These are phyloP conservation scores for Anguilla pacifica DNA, from an alignment of 2,797 vertebrate genomes.

Conservation along the genomic window DNA sequence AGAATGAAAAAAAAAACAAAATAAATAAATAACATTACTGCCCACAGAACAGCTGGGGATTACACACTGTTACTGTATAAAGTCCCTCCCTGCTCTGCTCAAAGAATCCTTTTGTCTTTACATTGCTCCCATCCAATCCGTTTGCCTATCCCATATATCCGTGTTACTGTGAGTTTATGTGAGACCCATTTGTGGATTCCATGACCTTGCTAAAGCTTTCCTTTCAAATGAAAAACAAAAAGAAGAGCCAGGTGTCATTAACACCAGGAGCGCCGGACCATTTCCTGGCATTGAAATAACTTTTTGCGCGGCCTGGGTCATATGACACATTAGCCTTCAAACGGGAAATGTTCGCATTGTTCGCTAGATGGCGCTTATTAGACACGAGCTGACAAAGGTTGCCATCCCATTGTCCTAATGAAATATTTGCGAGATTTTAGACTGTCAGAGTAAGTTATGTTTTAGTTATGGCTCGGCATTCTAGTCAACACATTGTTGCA, in stretches of 20 bases:
- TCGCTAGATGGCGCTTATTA: no score
- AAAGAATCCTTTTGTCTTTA: background rate
- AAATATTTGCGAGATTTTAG: no score
- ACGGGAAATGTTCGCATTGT: no score
- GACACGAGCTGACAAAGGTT: no score
- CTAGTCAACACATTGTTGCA: no score
- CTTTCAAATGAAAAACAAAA: conserved; percentile 25
- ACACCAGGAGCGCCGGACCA: no score
- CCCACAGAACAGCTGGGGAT: background rate
- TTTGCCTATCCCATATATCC: background rate
- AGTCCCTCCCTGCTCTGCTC: background rate
- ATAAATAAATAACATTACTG: background rate
- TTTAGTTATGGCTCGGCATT: no score
- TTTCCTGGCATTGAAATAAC: no score
- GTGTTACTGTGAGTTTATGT: background rate
- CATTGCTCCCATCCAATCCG: background rate
- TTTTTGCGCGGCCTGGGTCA: no score
- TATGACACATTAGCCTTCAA: no score
- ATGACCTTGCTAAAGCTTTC: conserved; percentile 17
- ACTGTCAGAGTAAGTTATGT: no score
- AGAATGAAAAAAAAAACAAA: background rate
- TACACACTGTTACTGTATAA: background rate
- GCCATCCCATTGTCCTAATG: no score
- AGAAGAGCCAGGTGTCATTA: conserved; percentile 25
- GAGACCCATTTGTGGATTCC: conserved; percentile 16